Base-by-base conservation (phyloP, 2,888 invertebrate genomes). In the Xiphydria camelus region DNA sequence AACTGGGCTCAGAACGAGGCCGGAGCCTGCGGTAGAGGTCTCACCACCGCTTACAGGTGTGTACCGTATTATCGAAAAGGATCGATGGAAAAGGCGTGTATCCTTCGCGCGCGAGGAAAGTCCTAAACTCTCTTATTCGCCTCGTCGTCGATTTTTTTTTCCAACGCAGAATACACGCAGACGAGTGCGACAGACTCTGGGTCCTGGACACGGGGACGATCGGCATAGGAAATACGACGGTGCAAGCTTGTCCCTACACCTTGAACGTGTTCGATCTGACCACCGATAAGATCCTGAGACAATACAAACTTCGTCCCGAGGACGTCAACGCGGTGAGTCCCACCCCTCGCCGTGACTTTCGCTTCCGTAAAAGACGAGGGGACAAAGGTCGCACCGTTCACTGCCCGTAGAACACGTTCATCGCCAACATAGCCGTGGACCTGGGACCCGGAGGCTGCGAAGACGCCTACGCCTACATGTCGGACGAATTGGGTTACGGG, bases 381-480 rank as follows among this genome's bases (percentile, higher is more conserved):
- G n/a, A n/a, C n/a, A n/a, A n/a, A n/a, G n/a, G n/a, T n/a, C n/a
- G n/a, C n/a, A n/a, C n/a, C n/a, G n/a, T n/a, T n/a, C n/a, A n/a
- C n/a, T n/a, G n/a, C n/a, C 29, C 1, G 3, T 46, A 75, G 40
- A 82, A 87, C 29, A 90, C 90, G 0, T 91, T 91, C 71, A 89
- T 91, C 50, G 91, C 91, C n/a, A 91, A 89, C 65, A 88, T 89
- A 45, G 89, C 86, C n/a, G 82, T 91, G 2, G 91, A 92, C 64
- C 79, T 88, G 53, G 88, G 89, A 20, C 79, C 80, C 58, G 65
- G 66, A 33, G 81, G 78, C 31, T 91, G 90, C 64, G 86, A 89
- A 2, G 89, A 90, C 64, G 83, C 87, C 0, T 88, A 80, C 65
- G 89, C 89, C 0, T 91, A 91, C 70, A 83, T 89, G 76, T 86